Conservation (phyloP, 2,888 invertebrate species). For the Trachelus stipa region DNA sequence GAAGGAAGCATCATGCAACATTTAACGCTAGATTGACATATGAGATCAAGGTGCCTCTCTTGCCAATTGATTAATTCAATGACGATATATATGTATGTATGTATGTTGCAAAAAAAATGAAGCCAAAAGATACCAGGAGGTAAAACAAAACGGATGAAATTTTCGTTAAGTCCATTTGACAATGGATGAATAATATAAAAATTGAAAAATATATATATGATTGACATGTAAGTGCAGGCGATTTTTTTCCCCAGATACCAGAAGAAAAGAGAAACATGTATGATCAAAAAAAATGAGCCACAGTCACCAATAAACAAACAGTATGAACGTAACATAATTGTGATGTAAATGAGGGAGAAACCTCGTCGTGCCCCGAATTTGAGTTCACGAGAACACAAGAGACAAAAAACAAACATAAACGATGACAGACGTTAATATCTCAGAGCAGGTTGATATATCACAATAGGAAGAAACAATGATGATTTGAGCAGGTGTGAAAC, state of each 20-base stretch:
- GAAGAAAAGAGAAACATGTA: neutral
- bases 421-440: neutral
- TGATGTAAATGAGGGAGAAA: neutral
- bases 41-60: neutral
- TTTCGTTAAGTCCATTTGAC: neutral
- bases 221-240: neutral
- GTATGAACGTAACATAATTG: neutral
- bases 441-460: neutral
- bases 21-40: constrained; percentile 15
- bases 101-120: neutral
- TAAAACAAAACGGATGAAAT: neutral
- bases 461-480: neutral
- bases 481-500: neutral
- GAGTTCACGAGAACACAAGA: constrained; percentile 13
- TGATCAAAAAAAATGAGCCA: neutral
- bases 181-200: neutral
- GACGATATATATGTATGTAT: neutral
- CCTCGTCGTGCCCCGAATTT: constrained; percentile 22
- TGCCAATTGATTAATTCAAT: neutral
- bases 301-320: neutral
- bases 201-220: neutral
- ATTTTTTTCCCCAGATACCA: neutral
- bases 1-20: constrained; percentile 35
- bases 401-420: neutral
- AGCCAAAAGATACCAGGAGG: neutral